Conservation (phyloP, 2,797 vertebrate species). For the Spinibarbus caldwelli region DNA sequence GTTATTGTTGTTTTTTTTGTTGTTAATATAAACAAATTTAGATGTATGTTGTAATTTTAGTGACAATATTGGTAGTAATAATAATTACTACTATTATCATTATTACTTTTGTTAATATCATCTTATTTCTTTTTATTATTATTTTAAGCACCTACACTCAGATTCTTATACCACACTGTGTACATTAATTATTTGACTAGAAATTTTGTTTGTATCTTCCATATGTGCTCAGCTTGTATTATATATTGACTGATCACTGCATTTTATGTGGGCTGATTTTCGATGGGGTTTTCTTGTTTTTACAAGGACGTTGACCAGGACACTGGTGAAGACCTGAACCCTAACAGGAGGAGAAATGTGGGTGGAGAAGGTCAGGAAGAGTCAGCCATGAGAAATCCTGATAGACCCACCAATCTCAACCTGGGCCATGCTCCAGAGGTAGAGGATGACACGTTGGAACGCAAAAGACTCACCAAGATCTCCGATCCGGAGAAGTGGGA, state of each 20-base stretch:
- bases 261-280: neutral
- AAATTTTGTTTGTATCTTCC: too few species aligned
- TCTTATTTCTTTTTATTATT: neutral
- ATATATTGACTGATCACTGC: neutral
- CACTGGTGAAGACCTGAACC: constrained; percentile 95
- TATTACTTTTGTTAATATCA: too few species aligned
- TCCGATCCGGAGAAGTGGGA: constrained; percentile 99
- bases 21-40: too few species aligned
- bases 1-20: too few species aligned
- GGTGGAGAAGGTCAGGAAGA: constrained; percentile 88
- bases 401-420: constrained; percentile 92
- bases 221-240: neutral
- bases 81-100: too few species aligned
- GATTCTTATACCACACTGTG: neutral
- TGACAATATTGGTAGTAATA: too few species aligned
- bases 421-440: constrained; percentile 90
- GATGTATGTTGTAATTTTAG: too few species aligned
- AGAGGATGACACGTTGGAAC: constrained; percentile 92
- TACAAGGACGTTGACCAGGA: constrained; percentile 96
- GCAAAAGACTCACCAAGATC: constrained; percentile 96
- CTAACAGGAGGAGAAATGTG: constrained; percentile 90
- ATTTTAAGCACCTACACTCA: neutral
- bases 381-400: constrained; percentile 91
- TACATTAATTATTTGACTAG: neutral
- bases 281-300: constrained; percentile 9